Evolutionary conservation across 2,888 invertebrate species (phyloP), one percentile per base, ranked within the genome.

Genomic region (Machimus atricapillus): DNA sequence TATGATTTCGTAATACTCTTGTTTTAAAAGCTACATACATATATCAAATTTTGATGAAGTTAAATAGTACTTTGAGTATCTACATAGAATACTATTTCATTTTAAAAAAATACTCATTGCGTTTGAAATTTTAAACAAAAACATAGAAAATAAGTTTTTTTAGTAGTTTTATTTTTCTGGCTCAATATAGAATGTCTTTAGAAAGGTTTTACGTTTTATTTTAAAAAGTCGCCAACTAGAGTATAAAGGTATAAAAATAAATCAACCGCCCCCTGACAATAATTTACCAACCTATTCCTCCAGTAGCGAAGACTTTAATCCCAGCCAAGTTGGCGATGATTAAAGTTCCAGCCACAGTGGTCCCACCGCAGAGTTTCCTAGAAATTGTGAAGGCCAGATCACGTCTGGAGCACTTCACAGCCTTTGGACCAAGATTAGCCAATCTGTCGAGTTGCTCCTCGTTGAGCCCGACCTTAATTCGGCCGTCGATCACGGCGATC

Each of bases 291-390:
- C 94, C 95, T 89, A 95, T 94, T 3, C 96, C 97, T 88, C 99
- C 99, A 37, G 99, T 99, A 1, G 98, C 99, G 93, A 99, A 98
- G 83, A 99, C 94, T 14, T 95, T 94, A 90, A 99, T 98, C 7
- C 96, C 97, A 9, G 96, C 96, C 89, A 95, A 93, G 88, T 97
- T 94, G 0, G 99, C 97, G 8, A 97, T 95, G 46, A 98, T 93
- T 93, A 99, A 96, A 0, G 99, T 99, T 0, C 97, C 98, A 0
- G 98, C 97, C 0, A 99, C 99, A 0, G 99, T 99, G 0, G 99
- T 99, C 1, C 99, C 99, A 0, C 99, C 98, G 90, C 95, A 95
- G 34, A 95, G 91, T 82, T 93, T 93, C 89, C 94, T 94, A n/a
- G 96, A 95, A 16, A 96, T 90, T 14, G 96, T 95, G 88, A 94